Evolutionary conservation across 2,888 invertebrate genomes (phyloP).

Genomic region (Sympetrum striolatum): DNA sequence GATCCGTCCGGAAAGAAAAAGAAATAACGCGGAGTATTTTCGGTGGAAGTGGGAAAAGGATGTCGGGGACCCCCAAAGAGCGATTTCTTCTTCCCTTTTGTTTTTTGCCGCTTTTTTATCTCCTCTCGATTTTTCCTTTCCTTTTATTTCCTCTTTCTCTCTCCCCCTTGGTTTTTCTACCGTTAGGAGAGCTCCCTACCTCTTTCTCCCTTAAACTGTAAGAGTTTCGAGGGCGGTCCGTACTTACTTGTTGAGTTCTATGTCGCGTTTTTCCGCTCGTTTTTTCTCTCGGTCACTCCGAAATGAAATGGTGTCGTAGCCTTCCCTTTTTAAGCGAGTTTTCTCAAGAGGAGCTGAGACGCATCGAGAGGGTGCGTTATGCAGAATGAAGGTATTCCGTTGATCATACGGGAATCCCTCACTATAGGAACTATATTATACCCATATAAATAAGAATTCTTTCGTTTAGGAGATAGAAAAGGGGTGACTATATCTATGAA

Average conservation of each 20-base stretch:
- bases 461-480: too few relatives aligned
- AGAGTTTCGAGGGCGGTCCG: constrained; percentile 24
- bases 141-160: background rate
- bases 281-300: background rate
- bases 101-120: background rate
- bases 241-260: constrained; percentile 36
- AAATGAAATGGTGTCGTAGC: background rate
- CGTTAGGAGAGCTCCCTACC: background rate
- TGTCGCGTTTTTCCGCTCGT: background rate
- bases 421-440: too few relatives aligned
- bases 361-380: background rate
- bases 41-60: constrained; percentile 10
- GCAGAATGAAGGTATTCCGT: background rate
- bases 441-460: too few relatives aligned
- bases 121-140: background rate
- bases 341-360: background rate
- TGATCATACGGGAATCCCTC: background rate
- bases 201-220: background rate
- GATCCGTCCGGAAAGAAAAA: constrained; percentile 4
- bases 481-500: too few relatives aligned
- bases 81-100: constrained; percentile 11
- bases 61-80: background rate
- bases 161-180: background rate
- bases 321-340: background rate
- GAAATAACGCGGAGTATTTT: constrained; percentile 21